These are phyloP conservation scores for Athripsodes cinereus DNA, from an alignment of 2,888 invertebrate genomes.

Conservation along the genomic window DNA sequence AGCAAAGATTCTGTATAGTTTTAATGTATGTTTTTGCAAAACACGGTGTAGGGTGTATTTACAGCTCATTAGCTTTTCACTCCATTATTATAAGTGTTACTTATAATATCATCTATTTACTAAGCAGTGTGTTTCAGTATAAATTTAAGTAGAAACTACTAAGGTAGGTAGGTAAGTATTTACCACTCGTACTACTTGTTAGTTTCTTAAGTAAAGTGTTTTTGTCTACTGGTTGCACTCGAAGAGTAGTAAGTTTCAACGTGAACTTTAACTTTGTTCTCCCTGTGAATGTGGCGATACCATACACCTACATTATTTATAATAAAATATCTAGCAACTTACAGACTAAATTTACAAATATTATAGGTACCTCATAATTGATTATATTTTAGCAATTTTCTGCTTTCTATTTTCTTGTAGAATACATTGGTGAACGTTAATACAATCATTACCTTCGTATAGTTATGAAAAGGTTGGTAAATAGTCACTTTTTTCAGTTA, in stretches of 20 bases:
- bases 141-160: background rate
- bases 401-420: too few species aligned
- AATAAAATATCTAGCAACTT: too few species aligned
- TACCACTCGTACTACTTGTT: background rate
- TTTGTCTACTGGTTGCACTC: conserved; percentile 13
- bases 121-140: background rate
- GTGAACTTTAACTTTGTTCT: conserved; percentile 16
- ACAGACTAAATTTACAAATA: too few species aligned
- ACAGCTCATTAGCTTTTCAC: conserved; percentile 11
- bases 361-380: too few species aligned
- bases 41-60: background rate
- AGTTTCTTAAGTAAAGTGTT: conserved; percentile 11
- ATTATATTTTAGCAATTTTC: too few species aligned
- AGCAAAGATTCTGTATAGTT: too few species aligned
- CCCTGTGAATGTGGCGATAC: conserved; percentile 8
- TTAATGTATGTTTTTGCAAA: too few species aligned
- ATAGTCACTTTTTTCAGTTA: too few species aligned
- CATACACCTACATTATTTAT: too few species aligned
- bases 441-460: too few species aligned
- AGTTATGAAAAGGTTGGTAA: too few species aligned
- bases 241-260: conserved; percentile 15
- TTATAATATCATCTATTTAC: background rate
- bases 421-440: too few species aligned
- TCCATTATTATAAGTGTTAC: background rate
- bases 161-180: background rate